A percentile compares a stretch with the other conserved stretches of the same genome.
phyloP scores from a whole-genome alignment of 2,888 invertebrate genomes.

The Spisula solida region DNA sequence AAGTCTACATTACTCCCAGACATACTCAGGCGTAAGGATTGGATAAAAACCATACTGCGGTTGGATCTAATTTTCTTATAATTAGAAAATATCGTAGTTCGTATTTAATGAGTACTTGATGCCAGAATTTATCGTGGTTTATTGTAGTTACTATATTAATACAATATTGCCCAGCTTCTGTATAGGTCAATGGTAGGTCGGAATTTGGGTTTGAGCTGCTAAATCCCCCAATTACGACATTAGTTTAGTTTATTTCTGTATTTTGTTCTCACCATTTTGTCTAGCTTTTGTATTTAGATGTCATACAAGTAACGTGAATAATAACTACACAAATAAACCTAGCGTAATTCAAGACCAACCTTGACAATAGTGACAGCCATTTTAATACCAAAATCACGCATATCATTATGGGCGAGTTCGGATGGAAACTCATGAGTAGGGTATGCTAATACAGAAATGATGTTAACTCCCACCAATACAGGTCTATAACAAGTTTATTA shows the following conservation, averaged over 20 bases:
- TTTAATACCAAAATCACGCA: no score
- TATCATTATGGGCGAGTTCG: no score
- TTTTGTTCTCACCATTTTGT: neutral
- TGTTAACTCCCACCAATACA: no score
- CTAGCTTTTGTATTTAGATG: neutral
- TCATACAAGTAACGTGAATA: neutral
- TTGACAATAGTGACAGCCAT: no score
- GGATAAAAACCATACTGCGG: conserved; percentile 1
- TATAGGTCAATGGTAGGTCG: neutral
- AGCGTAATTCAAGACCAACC: no score
- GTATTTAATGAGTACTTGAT: neutral
- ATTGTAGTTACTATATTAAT: neutral
- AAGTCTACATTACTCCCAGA: conserved; percentile 9
- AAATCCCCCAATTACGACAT: neutral
- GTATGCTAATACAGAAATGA: no score
- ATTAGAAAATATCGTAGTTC: neutral
- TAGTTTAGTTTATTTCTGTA: neutral
- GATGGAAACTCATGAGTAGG: no score
- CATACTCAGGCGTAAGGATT: neutral
- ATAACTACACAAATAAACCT: neutral
- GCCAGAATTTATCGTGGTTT: neutral
- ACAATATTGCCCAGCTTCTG: neutral
- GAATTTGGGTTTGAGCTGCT: neutral
- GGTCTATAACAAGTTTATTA: no score
- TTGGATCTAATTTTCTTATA: neutral